These are phyloP conservation scores for Lycia hirtaria DNA, from an alignment of 2,888 invertebrate genomes.

Conservation along the genomic window DNA sequence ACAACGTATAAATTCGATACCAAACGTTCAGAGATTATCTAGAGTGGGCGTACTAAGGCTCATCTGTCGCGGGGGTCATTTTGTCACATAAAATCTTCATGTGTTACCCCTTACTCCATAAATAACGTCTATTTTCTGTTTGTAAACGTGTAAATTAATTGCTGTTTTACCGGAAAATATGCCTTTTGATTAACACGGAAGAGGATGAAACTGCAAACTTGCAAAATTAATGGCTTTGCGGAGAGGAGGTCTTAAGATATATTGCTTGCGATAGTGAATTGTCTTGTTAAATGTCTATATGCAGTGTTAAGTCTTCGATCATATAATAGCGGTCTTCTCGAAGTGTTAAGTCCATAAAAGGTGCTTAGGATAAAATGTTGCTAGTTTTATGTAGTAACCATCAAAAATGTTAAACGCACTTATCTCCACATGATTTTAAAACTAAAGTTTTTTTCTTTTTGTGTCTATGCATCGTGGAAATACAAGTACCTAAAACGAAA, in stretches of 20 bases:
- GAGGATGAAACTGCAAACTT: conserved; percentile 20
- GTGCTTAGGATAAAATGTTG: background rate
- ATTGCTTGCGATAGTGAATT: conserved; percentile 5
- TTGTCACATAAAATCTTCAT: conserved; percentile 63
- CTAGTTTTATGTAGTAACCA: background rate
- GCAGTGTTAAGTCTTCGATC: no score
- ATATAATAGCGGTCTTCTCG: no score
- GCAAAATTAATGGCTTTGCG: conserved; percentile 19
- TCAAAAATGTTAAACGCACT: no score
- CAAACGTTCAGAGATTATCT: background rate
- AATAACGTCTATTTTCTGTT: conserved; percentile 66
- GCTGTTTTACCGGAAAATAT: conserved; percentile 33
- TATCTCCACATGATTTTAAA: no score
- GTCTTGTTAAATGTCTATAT: background rate
- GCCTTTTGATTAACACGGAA: conserved; percentile 31
- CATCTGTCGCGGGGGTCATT: conserved; percentile 52
- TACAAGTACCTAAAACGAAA: no score
- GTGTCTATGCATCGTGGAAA: no score
- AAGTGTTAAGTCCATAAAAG: background rate
- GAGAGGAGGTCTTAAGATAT: conserved; percentile 16
- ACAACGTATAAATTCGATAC: background rate
- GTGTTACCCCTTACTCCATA: conserved; percentile 61
- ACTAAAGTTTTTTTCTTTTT: no score
- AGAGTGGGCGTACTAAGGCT: conserved; percentile 21
- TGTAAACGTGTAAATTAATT: conserved; percentile 51